phyloP scores from a whole-genome alignment of 2,888 invertebrate genomes.

The Abrostola tripartita region DNA sequence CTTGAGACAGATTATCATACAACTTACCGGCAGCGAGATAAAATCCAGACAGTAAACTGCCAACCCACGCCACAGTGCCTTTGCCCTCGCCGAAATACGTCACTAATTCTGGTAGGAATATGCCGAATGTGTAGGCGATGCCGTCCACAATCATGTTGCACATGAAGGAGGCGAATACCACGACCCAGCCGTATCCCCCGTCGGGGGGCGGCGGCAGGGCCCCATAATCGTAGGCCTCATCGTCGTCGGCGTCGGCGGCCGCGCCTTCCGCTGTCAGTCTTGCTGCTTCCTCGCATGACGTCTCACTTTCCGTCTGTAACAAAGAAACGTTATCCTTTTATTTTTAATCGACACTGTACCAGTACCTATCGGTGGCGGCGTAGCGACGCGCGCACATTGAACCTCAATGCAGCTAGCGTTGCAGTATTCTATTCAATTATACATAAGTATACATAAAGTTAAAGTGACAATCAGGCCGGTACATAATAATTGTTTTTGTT shows the following conservation, averaged over 20 bases:
- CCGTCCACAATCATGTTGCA: slow-evolving; percentile 99
- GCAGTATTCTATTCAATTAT: slow-evolving; percentile 47
- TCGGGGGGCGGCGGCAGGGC: slow-evolving; percentile 96
- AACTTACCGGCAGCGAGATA: slow-evolving; percentile 96
- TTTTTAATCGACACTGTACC: slow-evolving; percentile 33
- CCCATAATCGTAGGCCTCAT: slow-evolving; percentile 90
- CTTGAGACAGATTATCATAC: slow-evolving; percentile 11
- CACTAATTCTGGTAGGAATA: slow-evolving; percentile 95
- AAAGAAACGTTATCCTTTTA: slow-evolving; percentile 28
- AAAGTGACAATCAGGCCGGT: too few species aligned
- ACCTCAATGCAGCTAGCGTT: slow-evolving; percentile 53
- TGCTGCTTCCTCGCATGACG: slow-evolving; percentile 95
- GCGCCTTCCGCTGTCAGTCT: slow-evolving; percentile 92
- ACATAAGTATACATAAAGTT: too few species aligned
- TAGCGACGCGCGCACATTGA: slow-evolving; percentile 55
- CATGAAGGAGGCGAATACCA: slow-evolving; percentile 98
- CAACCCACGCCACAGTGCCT: slow-evolving; percentile 97
- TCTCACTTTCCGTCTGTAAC: slow-evolving; percentile 95
- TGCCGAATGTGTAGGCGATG: slow-evolving; percentile 99
- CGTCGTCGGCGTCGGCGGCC: slow-evolving; percentile 88
- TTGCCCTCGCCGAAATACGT: slow-evolving; percentile 94
- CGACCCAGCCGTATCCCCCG: slow-evolving; percentile 97
- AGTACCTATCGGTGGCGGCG: slow-evolving; percentile 44
- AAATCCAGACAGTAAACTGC: slow-evolving; percentile 97
- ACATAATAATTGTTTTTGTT: too few species aligned